Conservation (phyloP, 1,140 invertebrate genomes). For the Orchestia grillus region DNA sequence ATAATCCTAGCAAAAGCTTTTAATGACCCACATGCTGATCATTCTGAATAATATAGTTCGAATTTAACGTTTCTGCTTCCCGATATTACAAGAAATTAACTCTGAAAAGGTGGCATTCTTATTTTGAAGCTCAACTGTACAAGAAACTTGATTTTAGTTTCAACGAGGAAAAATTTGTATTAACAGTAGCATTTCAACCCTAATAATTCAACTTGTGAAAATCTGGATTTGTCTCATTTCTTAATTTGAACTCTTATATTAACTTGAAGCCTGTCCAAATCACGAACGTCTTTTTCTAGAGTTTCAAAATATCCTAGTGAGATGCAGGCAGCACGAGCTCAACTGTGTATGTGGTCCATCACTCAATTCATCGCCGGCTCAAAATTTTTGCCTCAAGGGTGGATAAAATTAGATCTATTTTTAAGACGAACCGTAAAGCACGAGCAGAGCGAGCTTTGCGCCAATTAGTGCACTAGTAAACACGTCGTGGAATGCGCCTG, state of each 20-base stretch:
- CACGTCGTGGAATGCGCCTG: background rate
- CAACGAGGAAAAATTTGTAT: background rate
- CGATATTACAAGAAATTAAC: background rate
- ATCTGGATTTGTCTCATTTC: background rate
- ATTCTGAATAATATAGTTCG: no score
- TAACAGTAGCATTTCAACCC: background rate
- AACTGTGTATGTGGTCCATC: background rate
- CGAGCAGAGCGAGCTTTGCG: background rate
- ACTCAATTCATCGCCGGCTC: background rate
- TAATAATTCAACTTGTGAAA: background rate
- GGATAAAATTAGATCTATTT: background rate
- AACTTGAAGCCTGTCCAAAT: background rate
- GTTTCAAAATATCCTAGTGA: background rate
- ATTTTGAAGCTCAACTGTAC: background rate
- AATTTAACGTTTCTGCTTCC: no score
- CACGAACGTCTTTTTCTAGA: background rate
- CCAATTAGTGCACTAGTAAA: conserved; percentile 31
- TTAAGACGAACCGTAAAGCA: background rate
- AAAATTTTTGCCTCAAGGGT: background rate
- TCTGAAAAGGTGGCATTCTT: background rate
- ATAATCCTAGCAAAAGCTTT: no score
- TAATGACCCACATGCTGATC: no score
- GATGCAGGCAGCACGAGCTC: background rate
- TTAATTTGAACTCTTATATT: background rate
- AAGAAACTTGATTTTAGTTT: background rate